These are phyloP conservation scores for Cecropterus lyciades DNA, from an alignment of 1,140 invertebrate species.

Conservation along the genomic window DNA sequence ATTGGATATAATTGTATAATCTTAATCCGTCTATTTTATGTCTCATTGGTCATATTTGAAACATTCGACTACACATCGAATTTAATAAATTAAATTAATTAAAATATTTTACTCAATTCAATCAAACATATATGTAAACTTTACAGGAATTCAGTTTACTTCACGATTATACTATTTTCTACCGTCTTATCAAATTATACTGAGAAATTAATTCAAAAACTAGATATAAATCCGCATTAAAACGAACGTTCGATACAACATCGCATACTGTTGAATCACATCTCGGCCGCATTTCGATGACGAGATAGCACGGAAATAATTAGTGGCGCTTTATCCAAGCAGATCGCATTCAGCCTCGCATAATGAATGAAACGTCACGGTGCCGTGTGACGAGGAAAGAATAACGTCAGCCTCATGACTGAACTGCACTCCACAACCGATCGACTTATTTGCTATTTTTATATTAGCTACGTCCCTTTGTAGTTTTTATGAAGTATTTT, in stretches of 20 bases:
- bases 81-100: too few relatives aligned
- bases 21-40: too few relatives aligned
- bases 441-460: slow-evolving; percentile 12
- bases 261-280: slow-evolving; percentile 44
- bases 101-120: too few relatives aligned
- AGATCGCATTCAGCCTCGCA: slow-evolving; percentile 71
- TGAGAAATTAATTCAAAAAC: neutral
- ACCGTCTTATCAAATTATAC: too few relatives aligned
- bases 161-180: too few relatives aligned
- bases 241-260: slow-evolving; percentile 27
- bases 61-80: too few relatives aligned
- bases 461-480: slow-evolving; percentile 11
- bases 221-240: slow-evolving; percentile 8
- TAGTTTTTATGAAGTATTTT: too few relatives aligned
- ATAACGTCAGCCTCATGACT: slow-evolving; percentile 46
- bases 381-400: slow-evolving; percentile 50
- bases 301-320: slow-evolving; percentile 74
- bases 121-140: too few relatives aligned
- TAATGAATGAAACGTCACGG: slow-evolving; percentile 76
- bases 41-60: too few relatives aligned
- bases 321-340: slow-evolving; percentile 73
- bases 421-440: slow-evolving; percentile 10
- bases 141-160: too few relatives aligned
- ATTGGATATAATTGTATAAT: too few relatives aligned
- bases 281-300: slow-evolving; percentile 61